phyloP scores from a whole-genome alignment of 1,140 invertebrate species.

The Nephotettix cincticeps region DNA sequence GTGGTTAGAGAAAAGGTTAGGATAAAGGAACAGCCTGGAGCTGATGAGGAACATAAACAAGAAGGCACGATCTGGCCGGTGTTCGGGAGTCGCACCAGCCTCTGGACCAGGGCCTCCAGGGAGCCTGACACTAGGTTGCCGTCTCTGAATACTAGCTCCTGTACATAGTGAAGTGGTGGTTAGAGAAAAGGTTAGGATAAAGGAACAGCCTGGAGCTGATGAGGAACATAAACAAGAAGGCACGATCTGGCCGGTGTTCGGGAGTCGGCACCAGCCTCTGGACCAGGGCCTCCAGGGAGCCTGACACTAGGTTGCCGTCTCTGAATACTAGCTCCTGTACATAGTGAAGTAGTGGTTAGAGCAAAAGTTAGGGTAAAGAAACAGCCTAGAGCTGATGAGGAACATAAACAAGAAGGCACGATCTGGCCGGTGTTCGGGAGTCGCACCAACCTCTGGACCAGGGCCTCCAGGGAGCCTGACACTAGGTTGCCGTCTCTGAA shows the following conservation, averaged over 20 bases:
- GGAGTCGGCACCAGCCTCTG: conserved; percentile 89
- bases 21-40: conserved; percentile 83
- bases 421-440: conserved; percentile 89
- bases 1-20: too few species aligned
- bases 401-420: conserved; percentile 94
- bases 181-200: conserved; percentile 88
- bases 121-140: conserved; percentile 85
- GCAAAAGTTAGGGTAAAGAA: too few species aligned
- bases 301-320: conserved; percentile 85
- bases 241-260: conserved; percentile 84
- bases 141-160: conserved; percentile 81
- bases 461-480: conserved; percentile 79
- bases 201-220: conserved; percentile 90
- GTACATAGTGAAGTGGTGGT: too few species aligned
- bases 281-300: conserved; percentile 81
- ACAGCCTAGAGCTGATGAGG: conserved; percentile 88
- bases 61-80: conserved; percentile 86
- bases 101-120: conserved; percentile 82
- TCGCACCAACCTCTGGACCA: conserved; percentile 89
- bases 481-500: conserved; percentile 88
- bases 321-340: conserved; percentile 75
- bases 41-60: conserved; percentile 93
- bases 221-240: conserved; percentile 91
- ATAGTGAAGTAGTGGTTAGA: too few species aligned
- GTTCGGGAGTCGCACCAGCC: conserved; percentile 85